Conservation (phyloP, 2,797 vertebrate genomes). For the Enoplosus armatus region DNA sequence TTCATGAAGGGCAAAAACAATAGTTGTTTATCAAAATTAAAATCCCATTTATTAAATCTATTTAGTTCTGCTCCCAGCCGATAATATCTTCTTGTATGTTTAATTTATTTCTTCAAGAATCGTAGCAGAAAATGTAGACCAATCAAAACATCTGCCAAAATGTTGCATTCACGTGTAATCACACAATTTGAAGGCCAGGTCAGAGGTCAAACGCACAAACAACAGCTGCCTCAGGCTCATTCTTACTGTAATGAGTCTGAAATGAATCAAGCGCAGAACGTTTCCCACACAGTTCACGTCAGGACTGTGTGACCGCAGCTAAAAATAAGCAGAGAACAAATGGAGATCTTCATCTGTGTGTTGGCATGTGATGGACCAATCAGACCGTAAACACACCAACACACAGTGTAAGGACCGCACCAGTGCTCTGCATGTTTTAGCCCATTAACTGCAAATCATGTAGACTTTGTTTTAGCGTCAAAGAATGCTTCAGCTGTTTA, state of each 20-base stretch:
- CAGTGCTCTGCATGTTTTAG: neutral
- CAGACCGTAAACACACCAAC: neutral
- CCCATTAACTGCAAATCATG: neutral
- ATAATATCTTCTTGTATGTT: too few species aligned
- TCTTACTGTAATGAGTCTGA: neutral
- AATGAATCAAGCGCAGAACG: fast-evolving
- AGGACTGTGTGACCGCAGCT: neutral
- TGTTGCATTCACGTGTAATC: neutral
- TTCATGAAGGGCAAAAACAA: neutral
- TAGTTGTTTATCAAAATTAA: neutral
- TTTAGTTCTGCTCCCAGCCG: neutral
- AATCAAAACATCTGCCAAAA: neutral
- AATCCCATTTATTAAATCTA: neutral
- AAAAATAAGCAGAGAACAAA: neutral
- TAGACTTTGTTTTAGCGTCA: neutral
- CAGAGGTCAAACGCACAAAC: neutral
- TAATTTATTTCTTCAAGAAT: too few species aligned
- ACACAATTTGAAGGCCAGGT: neutral
- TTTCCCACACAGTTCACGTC: neutral
- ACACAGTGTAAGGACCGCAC: neutral
- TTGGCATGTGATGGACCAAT: neutral
- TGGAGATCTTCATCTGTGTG: neutral
- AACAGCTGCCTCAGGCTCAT: neutral
- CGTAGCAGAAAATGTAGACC: too few species aligned
- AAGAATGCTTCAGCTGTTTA: neutral